phyloP scores from a whole-genome alignment of 2,888 invertebrate genomes.

The Pachliopta kotzebuea region DNA sequence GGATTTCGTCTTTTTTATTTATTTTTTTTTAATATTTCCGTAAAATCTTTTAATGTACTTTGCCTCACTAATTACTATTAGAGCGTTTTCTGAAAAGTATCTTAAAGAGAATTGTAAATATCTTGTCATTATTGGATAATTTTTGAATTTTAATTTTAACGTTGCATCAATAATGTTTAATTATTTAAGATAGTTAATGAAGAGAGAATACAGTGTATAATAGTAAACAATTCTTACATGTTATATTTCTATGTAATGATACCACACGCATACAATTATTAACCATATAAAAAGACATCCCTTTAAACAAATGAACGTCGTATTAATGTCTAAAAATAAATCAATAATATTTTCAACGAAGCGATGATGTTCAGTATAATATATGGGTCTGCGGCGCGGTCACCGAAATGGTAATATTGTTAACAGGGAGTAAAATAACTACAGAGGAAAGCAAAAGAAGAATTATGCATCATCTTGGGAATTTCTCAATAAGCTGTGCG shows the following conservation, averaged over 20 bases:
- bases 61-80: too few relatives aligned
- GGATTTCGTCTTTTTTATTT: not conserved
- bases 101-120: too few relatives aligned
- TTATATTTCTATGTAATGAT: not conserved
- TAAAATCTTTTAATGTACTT: too few relatives aligned
- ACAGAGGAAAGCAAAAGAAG: conserved; percentile 70
- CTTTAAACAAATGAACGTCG: conserved; percentile 31
- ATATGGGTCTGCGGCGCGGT: conserved; percentile 68
- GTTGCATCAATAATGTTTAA: not conserved
- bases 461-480: conserved; percentile 75
- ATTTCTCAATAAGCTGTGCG: conserved; percentile 77
- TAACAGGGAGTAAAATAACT: conserved; percentile 75
- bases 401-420: conserved; percentile 77
- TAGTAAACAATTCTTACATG: not conserved
- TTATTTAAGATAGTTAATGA: not conserved
- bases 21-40: too few relatives aligned
- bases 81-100: too few relatives aligned
- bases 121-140: too few relatives aligned
- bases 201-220: not conserved
- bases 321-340: conserved; percentile 51
- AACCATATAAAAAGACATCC: conserved; percentile 1
- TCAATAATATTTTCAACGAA: conserved; percentile 45
- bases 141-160: too few relatives aligned
- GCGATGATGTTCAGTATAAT: conserved; percentile 52
- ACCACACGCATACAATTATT: not conserved